Percentiles rank a stretch among this genome's conserved stretches.
Conservation (phyloP, 1,140 invertebrate genomes). For the Heliconius hermathena region DNA sequence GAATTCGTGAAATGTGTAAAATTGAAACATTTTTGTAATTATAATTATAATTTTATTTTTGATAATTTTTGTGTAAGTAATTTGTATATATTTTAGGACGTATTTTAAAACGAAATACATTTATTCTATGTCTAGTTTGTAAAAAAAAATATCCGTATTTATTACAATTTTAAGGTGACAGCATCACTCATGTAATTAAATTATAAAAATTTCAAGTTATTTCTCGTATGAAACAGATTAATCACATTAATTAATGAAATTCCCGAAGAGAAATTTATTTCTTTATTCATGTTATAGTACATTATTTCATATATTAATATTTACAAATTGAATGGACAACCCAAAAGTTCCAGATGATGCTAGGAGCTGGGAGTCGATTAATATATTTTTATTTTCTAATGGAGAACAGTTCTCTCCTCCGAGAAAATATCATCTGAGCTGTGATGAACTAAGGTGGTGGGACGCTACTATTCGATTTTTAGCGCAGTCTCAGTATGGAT, state of each 20-base stretch:
- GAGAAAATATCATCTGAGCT: slow-evolving; percentile 62
- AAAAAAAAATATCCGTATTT: not conserved
- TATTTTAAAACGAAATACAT: not conserved
- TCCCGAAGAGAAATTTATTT: not conserved
- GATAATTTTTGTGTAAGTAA: not conserved
- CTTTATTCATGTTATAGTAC: not conserved
- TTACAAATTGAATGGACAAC: slow-evolving; percentile 34
- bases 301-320: not conserved
- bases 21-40: not conserved
- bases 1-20: not conserved
- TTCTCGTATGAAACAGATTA: not conserved
- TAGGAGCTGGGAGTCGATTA: slow-evolving; percentile 47
- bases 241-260: not conserved
- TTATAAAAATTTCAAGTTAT: not conserved
- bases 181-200: not conserved
- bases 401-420: slow-evolving; percentile 65
- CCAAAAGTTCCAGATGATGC: slow-evolving; percentile 40
- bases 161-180: not conserved
- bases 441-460: slow-evolving; percentile 58
- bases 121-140: not conserved
- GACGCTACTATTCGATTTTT: slow-evolving; percentile 49
- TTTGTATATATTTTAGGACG: not conserved
- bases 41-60: too few relatives aligned
- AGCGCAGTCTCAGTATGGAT: slow-evolving; percentile 60
- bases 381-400: slow-evolving; percentile 70